phyloP scores from a whole-genome alignment of 2,797 vertebrate species.

The Notamacropus eugenii region DNA sequence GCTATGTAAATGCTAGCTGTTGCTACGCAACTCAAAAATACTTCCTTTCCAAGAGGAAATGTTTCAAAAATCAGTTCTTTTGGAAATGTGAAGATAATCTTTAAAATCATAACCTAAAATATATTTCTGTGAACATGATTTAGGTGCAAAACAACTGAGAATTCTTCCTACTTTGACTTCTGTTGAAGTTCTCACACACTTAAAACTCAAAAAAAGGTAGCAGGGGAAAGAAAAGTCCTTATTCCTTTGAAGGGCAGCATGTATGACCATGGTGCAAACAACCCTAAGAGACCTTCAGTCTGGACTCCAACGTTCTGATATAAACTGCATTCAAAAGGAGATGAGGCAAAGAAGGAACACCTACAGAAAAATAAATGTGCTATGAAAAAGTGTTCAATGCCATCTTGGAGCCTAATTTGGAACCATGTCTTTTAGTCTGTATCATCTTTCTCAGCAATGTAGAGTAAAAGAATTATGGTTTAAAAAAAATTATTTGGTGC shows the following conservation, averaged over 20 bases:
- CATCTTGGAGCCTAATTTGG: constrained; percentile 8
- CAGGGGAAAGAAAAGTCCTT: not conserved
- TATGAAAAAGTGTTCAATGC: constrained; percentile 4
- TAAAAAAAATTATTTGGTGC: not conserved
- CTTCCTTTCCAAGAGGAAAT: not conserved
- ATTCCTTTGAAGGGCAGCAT: not conserved
- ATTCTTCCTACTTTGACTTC: constrained; percentile 3
- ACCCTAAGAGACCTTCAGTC: not conserved
- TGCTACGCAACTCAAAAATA: constrained; percentile 7
- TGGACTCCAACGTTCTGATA: too few species aligned
- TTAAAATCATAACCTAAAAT: not conserved
- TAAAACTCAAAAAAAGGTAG: not conserved
- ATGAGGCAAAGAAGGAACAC: not conserved
- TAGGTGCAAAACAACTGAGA: constrained; percentile 6
- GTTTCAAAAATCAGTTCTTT: constrained; percentile 20
- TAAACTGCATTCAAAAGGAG: not conserved
- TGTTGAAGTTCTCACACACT: not conserved
- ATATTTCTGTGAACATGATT: not conserved
- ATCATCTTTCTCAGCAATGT: not conserved
- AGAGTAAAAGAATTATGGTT: not conserved
- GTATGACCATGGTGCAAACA: not conserved
- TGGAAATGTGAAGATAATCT: constrained; percentile 45
- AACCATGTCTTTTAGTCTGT: constrained; percentile 41
- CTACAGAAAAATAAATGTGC: constrained; percentile 20
- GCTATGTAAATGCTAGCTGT: not conserved